phyloP scores from a whole-genome alignment of 2,797 vertebrate genomes.

The Pseudochirops corinnae region DNA sequence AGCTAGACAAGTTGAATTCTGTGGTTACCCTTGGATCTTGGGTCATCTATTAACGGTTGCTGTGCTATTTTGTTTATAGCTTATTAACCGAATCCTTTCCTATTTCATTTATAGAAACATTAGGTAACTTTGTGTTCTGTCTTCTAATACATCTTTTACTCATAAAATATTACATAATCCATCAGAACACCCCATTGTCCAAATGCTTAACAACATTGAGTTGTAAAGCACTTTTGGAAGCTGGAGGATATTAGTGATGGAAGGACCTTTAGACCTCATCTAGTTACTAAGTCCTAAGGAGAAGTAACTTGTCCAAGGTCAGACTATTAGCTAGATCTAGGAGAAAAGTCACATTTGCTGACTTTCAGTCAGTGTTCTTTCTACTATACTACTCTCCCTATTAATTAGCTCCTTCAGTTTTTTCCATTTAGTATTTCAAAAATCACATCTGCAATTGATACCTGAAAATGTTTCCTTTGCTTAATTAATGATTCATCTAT shows the following conservation, averaged over 20 bases:
- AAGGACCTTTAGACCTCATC: not conserved
- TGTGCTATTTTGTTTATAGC: not conserved
- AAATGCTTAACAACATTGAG: not conserved
- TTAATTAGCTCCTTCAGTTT: not conserved
- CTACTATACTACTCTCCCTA: not conserved
- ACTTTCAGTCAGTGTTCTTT: not conserved
- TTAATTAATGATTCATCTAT: not conserved
- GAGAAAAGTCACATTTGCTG: not conserved
- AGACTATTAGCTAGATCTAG: not conserved
- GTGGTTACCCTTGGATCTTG: slow-evolving; percentile 12
- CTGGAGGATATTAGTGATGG: not conserved
- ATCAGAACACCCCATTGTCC: not conserved
- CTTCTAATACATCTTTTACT: not conserved
- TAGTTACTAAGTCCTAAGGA: not conserved
- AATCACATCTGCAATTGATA: not conserved
- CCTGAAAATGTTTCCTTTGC: slow-evolving; percentile 2
- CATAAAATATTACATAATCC: not conserved
- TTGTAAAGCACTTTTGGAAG: not conserved
- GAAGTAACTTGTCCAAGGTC: not conserved
- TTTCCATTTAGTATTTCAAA: not conserved
- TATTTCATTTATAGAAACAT: slow-evolving; percentile 28
- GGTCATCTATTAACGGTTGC: not conserved
- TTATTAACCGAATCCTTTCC: slow-evolving; percentile 30
- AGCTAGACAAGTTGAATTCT: not conserved
- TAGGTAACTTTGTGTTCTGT: not conserved